These are phyloP conservation scores for Axinella damicornis DNA, from an alignment of 37 sponge, comb jelly and placozoan genomes.

Conservation along the genomic window DNA sequence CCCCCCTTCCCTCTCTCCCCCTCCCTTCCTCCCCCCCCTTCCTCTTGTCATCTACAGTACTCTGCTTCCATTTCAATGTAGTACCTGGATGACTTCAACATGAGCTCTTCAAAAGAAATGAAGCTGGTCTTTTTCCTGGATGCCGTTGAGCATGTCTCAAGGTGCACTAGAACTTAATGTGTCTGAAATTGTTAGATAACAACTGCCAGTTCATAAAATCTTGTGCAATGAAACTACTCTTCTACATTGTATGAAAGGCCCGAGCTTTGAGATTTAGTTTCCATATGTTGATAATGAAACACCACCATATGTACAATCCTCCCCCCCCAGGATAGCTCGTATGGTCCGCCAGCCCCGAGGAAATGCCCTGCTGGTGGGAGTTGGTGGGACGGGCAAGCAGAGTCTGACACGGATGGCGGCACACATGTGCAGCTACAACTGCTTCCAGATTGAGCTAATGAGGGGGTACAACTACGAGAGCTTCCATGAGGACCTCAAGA, in stretches of 20 bases:
- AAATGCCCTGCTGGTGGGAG: slow-evolving; percentile 98
- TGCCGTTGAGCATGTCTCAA: slow-evolving; percentile 95
- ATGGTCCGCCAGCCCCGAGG: slow-evolving; percentile 98
- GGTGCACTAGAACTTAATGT: no score
- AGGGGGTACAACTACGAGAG: slow-evolving; percentile 94
- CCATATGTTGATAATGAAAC: no score
- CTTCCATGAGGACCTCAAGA: slow-evolving; percentile 97
- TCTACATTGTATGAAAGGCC: no score
- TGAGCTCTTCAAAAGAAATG: slow-evolving; percentile 97
- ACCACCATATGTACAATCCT: neutral
- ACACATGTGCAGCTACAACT: slow-evolving; percentile 95
- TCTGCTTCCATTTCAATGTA: neutral
- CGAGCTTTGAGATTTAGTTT: no score
- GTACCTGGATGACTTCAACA: slow-evolving; percentile 98
- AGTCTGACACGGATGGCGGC: slow-evolving; percentile 97
- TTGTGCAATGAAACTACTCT: no score
- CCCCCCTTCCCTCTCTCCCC: neutral
- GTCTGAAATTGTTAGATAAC: no score
- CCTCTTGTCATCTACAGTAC: no score
- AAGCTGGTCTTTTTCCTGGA: slow-evolving; percentile 99
- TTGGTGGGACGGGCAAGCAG: slow-evolving; percentile 99
- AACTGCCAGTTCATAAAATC: no score
- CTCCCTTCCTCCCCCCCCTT: neutral
- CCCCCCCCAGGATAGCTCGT: slow-evolving; percentile 86
- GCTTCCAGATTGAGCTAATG: slow-evolving; percentile 98